phyloP scores from a whole-genome alignment of 2,888 invertebrate genomes.

The Meandrusa payeni region DNA sequence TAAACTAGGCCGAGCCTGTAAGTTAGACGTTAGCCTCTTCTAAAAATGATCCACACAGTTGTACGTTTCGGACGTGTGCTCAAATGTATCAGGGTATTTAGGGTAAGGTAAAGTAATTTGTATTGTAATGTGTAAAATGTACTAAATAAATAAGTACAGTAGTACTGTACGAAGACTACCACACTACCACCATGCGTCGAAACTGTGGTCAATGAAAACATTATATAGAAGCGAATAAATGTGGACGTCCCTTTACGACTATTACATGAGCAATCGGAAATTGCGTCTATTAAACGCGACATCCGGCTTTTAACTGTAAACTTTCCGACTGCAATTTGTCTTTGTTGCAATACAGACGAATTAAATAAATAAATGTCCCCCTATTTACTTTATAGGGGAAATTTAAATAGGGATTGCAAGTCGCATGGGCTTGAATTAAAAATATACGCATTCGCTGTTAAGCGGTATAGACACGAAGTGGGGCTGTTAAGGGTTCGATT shows the following conservation, averaged over 20 bases:
- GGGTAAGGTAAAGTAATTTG: no score
- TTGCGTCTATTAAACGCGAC: conserved; percentile 66
- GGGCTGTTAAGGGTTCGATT: no score
- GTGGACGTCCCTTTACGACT: conserved; percentile 52
- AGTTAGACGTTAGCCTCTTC: no score
- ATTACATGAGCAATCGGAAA: conserved; percentile 69
- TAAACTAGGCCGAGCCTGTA: no score
- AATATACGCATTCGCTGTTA: not conserved
- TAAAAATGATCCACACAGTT: no score
- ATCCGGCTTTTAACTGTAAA: conserved; percentile 79
- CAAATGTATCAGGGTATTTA: no score
- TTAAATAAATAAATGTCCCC: conserved; percentile 29
- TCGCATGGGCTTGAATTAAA: conserved; percentile 5
- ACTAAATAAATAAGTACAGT: no score
- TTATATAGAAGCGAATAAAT: conserved; percentile 45
- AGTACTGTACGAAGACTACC: no score
- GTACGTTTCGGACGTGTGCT: no score
- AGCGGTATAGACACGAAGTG: no score
- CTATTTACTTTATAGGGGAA: conserved; percentile 15
- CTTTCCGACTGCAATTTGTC: conserved; percentile 77
- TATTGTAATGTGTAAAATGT: no score
- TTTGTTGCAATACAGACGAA: conserved; percentile 37
- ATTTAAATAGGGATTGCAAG: conserved; percentile 2
- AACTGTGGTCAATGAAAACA: conserved; percentile 40
- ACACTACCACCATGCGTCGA: no score